These are phyloP conservation scores for Aplysina aerophoba DNA, from an alignment of 37 sponge, comb jelly and placozoan genomes.

Conservation along the genomic window DNA sequence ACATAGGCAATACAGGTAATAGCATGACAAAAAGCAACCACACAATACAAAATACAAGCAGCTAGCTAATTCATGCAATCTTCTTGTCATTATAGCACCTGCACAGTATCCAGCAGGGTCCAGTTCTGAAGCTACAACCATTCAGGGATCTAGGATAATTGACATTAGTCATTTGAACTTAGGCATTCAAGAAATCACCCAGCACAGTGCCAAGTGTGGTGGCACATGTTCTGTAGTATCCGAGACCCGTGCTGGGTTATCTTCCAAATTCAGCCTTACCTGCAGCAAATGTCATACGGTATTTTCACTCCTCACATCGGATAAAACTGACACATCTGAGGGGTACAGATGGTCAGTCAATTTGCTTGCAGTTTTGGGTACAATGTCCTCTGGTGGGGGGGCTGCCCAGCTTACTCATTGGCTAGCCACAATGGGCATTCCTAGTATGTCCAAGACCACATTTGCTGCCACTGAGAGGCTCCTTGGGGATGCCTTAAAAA, in stretches of 20 bases:
- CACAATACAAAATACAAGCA: too few species aligned
- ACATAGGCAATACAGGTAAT: too few species aligned
- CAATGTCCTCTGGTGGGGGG: constrained; percentile 4
- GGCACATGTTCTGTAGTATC: neutral
- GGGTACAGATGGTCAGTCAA: constrained; percentile 23
- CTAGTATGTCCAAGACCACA: neutral
- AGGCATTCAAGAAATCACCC: neutral
- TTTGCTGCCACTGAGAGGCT: constrained; percentile 23
- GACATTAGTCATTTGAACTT: neutral
- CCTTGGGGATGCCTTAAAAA: constrained; percentile 7
- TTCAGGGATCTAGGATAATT: neutral
- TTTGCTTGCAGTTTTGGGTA: constrained; percentile 11
- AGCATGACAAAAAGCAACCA: too few species aligned
- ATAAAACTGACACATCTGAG: neutral
- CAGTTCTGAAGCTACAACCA: neutral
- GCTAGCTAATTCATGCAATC: too few species aligned
- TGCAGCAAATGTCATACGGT: neutral
- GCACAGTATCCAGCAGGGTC: too few species aligned
- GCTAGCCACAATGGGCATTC: constrained; percentile 25
- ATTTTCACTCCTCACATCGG: constrained; percentile 1
- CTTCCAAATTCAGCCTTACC: constrained; percentile 16
- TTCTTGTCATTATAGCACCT: too few species aligned
- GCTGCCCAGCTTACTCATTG: constrained; percentile 1
- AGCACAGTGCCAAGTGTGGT: constrained; percentile 32
- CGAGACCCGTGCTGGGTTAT: neutral